Evolutionary conservation across 2,797 vertebrate genomes (phyloP).

Genomic region (Fistularia tabacaria): DNA sequence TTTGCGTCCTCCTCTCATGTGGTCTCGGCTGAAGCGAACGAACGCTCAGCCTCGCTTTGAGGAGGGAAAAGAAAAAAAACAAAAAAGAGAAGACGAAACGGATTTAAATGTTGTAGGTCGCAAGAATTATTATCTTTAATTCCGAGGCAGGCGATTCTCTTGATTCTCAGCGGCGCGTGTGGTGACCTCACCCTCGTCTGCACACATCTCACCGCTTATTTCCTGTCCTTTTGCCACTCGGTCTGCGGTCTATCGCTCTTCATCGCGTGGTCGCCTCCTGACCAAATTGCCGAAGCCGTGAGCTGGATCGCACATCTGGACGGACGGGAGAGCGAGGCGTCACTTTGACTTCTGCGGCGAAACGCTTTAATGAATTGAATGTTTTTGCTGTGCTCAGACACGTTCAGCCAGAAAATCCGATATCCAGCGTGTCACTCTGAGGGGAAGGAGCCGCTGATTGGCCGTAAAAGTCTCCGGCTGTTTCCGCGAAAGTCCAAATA

Average conservation of each 20-base stretch:
- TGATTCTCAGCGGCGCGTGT: slow-evolving; percentile 36
- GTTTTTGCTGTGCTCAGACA: background rate
- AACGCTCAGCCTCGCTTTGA: slow-evolving; percentile 19
- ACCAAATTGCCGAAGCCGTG: slow-evolving; percentile 65
- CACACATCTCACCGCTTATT: slow-evolving; percentile 66
- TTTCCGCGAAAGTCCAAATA: too few relatives aligned
- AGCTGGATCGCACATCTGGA: slow-evolving; percentile 54
- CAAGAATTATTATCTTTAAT: slow-evolving; percentile 68
- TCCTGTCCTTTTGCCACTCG: slow-evolving; percentile 67
- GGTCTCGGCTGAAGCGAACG: slow-evolving; percentile 58
- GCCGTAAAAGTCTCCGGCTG: too few relatives aligned
- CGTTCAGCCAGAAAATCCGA: background rate
- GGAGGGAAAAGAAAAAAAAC: slow-evolving; percentile 8
- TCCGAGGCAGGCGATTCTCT: slow-evolving; percentile 43
- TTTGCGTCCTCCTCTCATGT: slow-evolving; percentile 70
- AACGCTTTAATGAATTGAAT: slow-evolving; percentile 38
- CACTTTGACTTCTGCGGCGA: slow-evolving; percentile 48
- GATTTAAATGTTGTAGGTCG: slow-evolving; percentile 49
- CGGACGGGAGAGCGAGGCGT: slow-evolving; percentile 53
- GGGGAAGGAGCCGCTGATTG: too few relatives aligned
- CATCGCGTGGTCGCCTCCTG: slow-evolving; percentile 68
- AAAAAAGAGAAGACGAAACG: background rate
- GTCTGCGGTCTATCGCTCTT: slow-evolving; percentile 70
- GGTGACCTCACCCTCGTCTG: slow-evolving; percentile 60
- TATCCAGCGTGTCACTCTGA: too few relatives aligned